phyloP scores from a whole-genome alignment of 2,113 vertebrate species.

The Pampusana beccarii region DNA sequence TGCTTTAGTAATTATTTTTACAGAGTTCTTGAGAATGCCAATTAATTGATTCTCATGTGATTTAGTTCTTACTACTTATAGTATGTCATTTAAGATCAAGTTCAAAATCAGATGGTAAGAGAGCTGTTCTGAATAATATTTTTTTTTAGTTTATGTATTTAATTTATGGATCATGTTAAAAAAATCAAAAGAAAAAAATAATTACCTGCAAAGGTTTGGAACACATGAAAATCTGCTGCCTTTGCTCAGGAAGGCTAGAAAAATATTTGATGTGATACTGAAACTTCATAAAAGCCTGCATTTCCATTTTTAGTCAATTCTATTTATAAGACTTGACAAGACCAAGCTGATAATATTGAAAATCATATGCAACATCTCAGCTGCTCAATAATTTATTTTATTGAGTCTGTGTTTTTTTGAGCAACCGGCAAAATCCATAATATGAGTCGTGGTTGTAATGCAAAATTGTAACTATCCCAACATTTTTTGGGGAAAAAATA shows the following conservation, averaged over 20 bases:
- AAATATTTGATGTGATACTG: not conserved
- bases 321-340: not conserved
- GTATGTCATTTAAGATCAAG: not conserved
- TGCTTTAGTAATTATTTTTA: constrained; percentile 46
- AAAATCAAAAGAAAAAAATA: not conserved
- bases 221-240: not conserved
- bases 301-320: not conserved
- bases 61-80: not conserved
- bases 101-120: constrained; percentile 25
- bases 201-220: not conserved
- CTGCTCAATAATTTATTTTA: not conserved
- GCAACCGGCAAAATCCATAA: not conserved
- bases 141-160: not conserved
- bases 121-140: not conserved
- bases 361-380: not conserved
- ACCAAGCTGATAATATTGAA: not conserved
- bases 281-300: not conserved
- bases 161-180: not conserved
- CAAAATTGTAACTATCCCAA: not conserved
- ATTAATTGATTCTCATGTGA: constrained; percentile 30
- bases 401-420: not conserved
- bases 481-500: not conserved
- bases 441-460: not conserved
- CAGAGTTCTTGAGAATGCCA: constrained; percentile 27
- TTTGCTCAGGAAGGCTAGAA: constrained; percentile 3